A percentile compares a stretch with the other conserved stretches of the same genome.
Conservation (phyloP, 2,113 vertebrate species). For the Nothoprocta perdicaria region DNA sequence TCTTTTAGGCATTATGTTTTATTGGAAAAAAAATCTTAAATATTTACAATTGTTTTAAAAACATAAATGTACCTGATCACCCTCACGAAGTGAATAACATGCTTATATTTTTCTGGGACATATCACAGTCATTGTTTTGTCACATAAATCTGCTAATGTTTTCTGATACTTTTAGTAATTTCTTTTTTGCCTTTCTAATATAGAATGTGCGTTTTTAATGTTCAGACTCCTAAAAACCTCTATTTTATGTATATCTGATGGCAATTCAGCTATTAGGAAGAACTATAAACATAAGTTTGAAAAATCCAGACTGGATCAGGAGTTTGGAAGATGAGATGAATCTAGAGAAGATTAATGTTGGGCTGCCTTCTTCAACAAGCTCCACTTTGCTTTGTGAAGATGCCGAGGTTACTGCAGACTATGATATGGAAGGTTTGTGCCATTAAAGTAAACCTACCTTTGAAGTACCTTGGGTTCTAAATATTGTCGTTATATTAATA, state of each 20-base stretch:
- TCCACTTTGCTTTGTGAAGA: slow-evolving; percentile 96
- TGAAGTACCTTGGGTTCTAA: neutral
- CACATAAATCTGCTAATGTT: neutral
- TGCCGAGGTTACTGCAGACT: slow-evolving; percentile 90
- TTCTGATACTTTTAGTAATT: neutral
- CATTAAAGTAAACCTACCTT: neutral
- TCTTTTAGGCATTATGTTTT: neutral
- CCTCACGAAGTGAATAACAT: neutral
- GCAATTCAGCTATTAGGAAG: slow-evolving; percentile 85
- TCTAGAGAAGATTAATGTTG: slow-evolving; percentile 88
- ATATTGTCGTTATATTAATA: neutral
- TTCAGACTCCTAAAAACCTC: neutral
- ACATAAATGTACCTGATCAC: neutral
- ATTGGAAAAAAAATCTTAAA: neutral
- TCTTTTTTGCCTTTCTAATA: neutral
- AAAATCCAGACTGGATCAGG: slow-evolving; percentile 94
- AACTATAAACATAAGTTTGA: slow-evolving; percentile 87
- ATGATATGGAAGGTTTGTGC: slow-evolving; percentile 94
- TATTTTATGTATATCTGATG: neutral
- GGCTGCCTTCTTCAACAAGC: slow-evolving; percentile 89
- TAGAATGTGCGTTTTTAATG: neutral
- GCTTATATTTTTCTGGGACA: neutral
- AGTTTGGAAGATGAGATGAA: slow-evolving; percentile 96
- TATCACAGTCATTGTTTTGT: neutral
- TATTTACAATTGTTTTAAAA: neutral